Conservation (phyloP, 2,113 vertebrate genomes). For the Phylloscopus trochiloides region DNA sequence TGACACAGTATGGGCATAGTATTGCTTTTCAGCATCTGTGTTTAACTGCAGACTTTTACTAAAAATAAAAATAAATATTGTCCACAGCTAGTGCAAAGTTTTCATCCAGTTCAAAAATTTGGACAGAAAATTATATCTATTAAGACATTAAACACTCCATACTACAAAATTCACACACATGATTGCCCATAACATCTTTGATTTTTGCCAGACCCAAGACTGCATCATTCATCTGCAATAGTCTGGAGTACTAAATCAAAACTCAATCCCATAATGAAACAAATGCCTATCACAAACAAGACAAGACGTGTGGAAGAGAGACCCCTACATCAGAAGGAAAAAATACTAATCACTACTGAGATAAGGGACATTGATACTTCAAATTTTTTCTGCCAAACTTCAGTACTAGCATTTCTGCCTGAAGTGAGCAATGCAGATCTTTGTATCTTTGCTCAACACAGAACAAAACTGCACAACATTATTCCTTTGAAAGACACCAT, state of each 20-base stretch:
- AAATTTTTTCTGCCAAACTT: neutral
- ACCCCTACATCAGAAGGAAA: neutral
- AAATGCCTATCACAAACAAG: neutral
- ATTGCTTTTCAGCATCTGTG: neutral
- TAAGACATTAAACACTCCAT: neutral
- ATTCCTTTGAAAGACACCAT: neutral
- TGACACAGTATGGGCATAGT: neutral
- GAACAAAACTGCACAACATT: neutral
- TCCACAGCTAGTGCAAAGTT: neutral
- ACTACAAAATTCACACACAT: neutral
- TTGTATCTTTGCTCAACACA: neutral
- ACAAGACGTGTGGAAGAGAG: neutral
- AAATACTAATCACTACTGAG: neutral
- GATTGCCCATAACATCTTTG: neutral
- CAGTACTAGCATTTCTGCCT: neutral
- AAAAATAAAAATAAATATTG: neutral
- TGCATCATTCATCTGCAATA: neutral
- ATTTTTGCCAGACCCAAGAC: neutral
- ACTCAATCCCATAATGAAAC: neutral
- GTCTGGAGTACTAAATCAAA: neutral
- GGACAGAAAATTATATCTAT: neutral
- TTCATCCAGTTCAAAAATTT: neutral
- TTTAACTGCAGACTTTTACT: neutral
- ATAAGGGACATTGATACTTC: neutral
- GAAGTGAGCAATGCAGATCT: neutral